These are phyloP conservation scores for Zaprionus bogoriensis DNA, from an alignment of 2,888 invertebrate genomes.

Conservation along the genomic window DNA sequence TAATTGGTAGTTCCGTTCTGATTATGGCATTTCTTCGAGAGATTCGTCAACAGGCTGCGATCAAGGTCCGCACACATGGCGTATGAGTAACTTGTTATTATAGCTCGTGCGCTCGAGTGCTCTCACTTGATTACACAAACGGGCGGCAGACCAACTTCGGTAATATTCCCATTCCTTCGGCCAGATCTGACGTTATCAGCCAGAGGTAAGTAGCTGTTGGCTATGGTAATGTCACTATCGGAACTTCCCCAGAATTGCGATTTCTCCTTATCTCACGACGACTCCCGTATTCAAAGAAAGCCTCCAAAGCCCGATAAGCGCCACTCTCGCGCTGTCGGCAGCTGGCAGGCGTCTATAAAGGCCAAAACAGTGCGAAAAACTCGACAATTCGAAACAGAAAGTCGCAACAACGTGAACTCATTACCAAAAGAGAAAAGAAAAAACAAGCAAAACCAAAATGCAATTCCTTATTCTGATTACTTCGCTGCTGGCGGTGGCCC, in stretches of 20 bases:
- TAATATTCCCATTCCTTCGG: conserved; percentile 22
- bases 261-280: conserved; percentile 2
- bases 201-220: conserved; percentile 25
- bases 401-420: conserved; percentile 18
- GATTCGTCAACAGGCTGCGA: conserved; percentile 7
- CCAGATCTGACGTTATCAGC: conserved; percentile 42
- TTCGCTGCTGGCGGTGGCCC: conserved; percentile 29
- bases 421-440: too few relatives aligned
- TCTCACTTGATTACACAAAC: conserved; percentile 9
- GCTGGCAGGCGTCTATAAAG: conserved; percentile 50
- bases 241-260: conserved; percentile 52
- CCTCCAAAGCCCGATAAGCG: conserved; percentile 41
- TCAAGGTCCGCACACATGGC: conserved; percentile 49
- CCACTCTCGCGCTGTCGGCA: conserved; percentile 18
- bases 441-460: conserved; percentile 41
- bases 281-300: conserved; percentile 47
- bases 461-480: conserved; percentile 26
- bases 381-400: conserved; percentile 42
- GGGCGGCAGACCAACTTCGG: neutral
- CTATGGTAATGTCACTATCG: conserved; percentile 61
- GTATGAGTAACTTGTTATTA: conserved; percentile 59
- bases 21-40: conserved; percentile 25
- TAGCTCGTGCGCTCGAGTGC: conserved; percentile 8
- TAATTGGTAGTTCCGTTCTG: conserved; percentile 23
- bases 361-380: conserved; percentile 18